These are phyloP conservation scores for Dendrophyllia cribrosa DNA, from an alignment of 64 coral and sea anemone species.

Conservation along the genomic window DNA sequence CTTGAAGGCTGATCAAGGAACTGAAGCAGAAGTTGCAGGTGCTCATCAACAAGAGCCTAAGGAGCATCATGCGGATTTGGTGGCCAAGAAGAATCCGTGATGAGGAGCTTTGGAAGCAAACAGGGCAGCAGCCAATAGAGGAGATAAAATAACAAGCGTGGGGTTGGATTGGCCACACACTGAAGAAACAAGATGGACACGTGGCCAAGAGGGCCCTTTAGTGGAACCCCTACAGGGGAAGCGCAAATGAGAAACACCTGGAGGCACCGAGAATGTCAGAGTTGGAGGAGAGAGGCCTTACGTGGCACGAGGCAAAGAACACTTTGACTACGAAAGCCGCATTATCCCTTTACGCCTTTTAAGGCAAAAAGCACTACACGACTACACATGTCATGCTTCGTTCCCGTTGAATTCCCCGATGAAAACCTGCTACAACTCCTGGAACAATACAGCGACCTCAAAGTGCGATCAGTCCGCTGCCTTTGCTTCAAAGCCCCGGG, in stretches of 20 bases:
- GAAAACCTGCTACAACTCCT: too few relatives aligned
- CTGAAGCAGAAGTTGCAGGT: constrained; percentile 30
- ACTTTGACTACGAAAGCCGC: too few relatives aligned
- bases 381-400: too few relatives aligned
- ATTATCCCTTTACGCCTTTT: too few relatives aligned
- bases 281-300: background rate
- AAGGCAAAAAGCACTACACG: too few relatives aligned
- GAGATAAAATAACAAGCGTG: constrained; percentile 26
- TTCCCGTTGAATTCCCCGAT: too few relatives aligned
- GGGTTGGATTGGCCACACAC: constrained; percentile 32
- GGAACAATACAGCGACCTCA: too few relatives aligned
- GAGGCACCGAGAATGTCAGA: background rate
- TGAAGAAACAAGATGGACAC: background rate
- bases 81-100: constrained; percentile 28
- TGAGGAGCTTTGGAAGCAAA: constrained; percentile 53
- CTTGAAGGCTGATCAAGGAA: constrained; percentile 52
- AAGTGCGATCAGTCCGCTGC: too few relatives aligned
- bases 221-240: background rate
- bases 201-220: background rate
- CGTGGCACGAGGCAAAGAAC: background rate
- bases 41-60: constrained; percentile 57
- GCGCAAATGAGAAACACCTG: background rate
- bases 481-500: too few relatives aligned
- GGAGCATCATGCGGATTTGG: constrained; percentile 38
- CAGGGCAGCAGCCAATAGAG: constrained; percentile 25